Evolutionary conservation across 23 tunicate genomes (phyloP).

Genomic region (Clavelina lepadiformis): DNA sequence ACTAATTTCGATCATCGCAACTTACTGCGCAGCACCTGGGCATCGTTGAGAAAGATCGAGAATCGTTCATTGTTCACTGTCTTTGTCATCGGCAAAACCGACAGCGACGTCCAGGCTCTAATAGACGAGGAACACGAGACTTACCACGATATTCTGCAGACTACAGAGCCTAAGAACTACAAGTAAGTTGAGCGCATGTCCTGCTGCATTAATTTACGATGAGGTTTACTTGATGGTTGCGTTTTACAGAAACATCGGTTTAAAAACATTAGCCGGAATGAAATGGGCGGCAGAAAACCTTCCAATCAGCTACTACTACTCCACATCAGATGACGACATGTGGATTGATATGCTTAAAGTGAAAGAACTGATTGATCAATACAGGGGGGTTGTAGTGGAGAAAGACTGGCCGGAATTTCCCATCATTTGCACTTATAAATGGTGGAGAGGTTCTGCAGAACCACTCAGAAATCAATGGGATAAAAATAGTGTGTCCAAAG

Average conservation of each 20-base stretch:
- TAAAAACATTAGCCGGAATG: conserved; percentile 21
- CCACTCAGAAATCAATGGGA: conserved; percentile 1
- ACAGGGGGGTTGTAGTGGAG: not conserved
- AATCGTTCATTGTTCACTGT: not conserved
- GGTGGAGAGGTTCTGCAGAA: not conserved
- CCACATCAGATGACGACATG: conserved; percentile 23
- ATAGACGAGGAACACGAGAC: conserved; percentile 5
- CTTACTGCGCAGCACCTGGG: conserved; percentile 17
- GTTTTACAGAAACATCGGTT: conserved; percentile 20
- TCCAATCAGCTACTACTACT: conserved; percentile 3
- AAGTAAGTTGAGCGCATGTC: conserved; percentile 1
- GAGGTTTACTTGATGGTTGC: not conserved
- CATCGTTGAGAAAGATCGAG: not conserved
- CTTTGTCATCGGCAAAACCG: conserved; percentile 20
- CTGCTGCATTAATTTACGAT: not conserved
- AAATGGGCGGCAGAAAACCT: conserved; percentile 25
- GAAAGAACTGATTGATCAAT: not conserved
- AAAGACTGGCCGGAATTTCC: conserved; percentile 4
- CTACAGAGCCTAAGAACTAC: conserved; percentile 3
- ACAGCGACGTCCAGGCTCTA: not conserved
- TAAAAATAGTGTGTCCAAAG: conserved; percentile 14
- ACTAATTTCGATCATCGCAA: conserved; percentile 14
- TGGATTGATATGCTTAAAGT: conserved; percentile 1
- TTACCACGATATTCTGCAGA: conserved; percentile 7
- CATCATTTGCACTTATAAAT: conserved; percentile 18